Percentiles rank a stretch among this genome's conserved stretches.
These are phyloP conservation scores for Poeciliopsis turneri DNA, from an alignment of 2,797 vertebrate species.

Conservation along the genomic window DNA sequence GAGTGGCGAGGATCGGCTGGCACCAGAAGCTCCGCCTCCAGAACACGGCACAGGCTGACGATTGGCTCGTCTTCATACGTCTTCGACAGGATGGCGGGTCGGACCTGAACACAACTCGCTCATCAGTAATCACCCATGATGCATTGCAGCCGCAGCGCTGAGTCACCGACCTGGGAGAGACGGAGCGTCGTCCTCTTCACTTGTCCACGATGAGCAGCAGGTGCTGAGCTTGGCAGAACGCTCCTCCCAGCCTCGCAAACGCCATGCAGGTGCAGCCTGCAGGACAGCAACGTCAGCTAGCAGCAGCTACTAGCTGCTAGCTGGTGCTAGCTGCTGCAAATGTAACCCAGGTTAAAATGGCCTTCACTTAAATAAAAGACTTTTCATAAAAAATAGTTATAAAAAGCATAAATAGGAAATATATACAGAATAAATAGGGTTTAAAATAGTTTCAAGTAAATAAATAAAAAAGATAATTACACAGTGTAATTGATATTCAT, in stretches of 20 bases:
- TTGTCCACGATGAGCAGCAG: constrained; percentile 91
- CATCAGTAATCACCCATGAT: not conserved
- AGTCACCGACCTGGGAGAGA: constrained; percentile 52
- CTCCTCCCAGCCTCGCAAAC: constrained; percentile 95
- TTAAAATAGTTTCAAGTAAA: too few relatives aligned
- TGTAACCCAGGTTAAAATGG: too few relatives aligned
- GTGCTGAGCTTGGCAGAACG: constrained; percentile 99
- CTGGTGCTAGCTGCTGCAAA: too few relatives aligned
- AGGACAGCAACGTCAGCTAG: constrained; percentile 16
- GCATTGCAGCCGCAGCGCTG: not conserved
- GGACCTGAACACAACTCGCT: constrained; percentile 40
- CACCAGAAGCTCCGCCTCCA: constrained; percentile 52
- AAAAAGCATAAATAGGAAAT: too few relatives aligned
- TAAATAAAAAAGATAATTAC: too few relatives aligned
- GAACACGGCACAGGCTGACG: constrained; percentile 54
- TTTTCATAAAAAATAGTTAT: too few relatives aligned
- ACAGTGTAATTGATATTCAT: too few relatives aligned
- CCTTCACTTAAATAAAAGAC: too few relatives aligned
- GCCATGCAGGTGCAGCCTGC: constrained; percentile 95
- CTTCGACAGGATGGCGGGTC: constrained; percentile 66
- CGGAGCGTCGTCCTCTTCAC: constrained; percentile 80
- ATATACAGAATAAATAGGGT: too few relatives aligned
- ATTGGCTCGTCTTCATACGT: constrained; percentile 75
- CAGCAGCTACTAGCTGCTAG: too few relatives aligned
- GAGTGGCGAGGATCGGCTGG: constrained; percentile 42